Conservation (phyloP, 2,888 invertebrate genomes). For the Ophion obscuratus region DNA sequence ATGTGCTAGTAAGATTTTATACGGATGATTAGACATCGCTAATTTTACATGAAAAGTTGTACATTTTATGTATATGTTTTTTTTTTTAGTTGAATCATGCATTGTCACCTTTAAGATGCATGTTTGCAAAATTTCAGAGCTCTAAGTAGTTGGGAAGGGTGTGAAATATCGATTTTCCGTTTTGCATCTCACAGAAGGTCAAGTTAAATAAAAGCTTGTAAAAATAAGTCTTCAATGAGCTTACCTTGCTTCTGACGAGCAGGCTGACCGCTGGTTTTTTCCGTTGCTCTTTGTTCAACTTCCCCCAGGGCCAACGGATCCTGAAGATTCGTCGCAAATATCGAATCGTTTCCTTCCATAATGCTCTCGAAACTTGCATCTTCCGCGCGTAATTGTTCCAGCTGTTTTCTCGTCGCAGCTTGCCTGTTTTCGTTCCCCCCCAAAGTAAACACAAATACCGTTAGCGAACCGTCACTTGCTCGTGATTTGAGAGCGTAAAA, state of each 20-base stretch:
- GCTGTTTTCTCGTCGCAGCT: slow-evolving; percentile 85
- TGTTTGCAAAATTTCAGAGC: too few relatives aligned
- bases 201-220: background rate
- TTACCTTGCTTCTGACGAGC: slow-evolving; percentile 71
- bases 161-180: too few relatives aligned
- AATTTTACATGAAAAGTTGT: too few relatives aligned
- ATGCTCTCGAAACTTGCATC: slow-evolving; percentile 85
- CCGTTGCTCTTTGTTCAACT: slow-evolving; percentile 74
- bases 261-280: slow-evolving; percentile 71
- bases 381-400: slow-evolving; percentile 86
- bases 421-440: slow-evolving; percentile 72
- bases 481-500: background rate
- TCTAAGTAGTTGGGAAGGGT: too few relatives aligned
- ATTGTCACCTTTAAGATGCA: too few relatives aligned
- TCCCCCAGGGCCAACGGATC: slow-evolving; percentile 76
- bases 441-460: background rate
- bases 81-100: too few relatives aligned
- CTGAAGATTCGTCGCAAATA: slow-evolving; percentile 80
- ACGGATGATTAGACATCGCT: too few relatives aligned
- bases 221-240: background rate
- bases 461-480: background rate
- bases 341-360: slow-evolving; percentile 83
- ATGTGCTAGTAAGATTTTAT: too few relatives aligned
- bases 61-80: too few relatives aligned
- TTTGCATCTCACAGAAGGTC: too few relatives aligned